Percentiles rank a stretch among this genome's conserved stretches.
phyloP scores from a whole-genome alignment of 2,113 vertebrate genomes.

The Scytalopus superciliaris region DNA sequence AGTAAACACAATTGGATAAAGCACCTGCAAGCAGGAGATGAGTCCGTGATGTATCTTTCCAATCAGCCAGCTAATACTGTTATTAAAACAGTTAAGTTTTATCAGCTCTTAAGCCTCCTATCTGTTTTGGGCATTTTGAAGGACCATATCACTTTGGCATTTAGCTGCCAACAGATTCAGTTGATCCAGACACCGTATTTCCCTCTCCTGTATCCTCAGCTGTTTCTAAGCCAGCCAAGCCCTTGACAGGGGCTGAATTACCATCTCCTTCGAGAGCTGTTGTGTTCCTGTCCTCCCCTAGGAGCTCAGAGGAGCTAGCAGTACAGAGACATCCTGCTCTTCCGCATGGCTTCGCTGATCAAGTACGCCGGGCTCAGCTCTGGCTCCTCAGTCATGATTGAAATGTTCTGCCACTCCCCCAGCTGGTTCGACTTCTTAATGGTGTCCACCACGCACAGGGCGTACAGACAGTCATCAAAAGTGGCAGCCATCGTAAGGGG shows the following conservation, averaged over 20 bases:
- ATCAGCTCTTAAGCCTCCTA: slow-evolving; percentile 31
- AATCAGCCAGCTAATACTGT: slow-evolving; percentile 43
- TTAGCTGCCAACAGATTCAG: background rate
- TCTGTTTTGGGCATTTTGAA: background rate
- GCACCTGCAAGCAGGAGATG: slow-evolving; percentile 49
- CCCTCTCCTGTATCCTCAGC: background rate
- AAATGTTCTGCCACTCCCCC: slow-evolving; percentile 98
- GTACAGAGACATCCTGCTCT: slow-evolving; percentile 95
- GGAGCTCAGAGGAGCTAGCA: slow-evolving; percentile 78
- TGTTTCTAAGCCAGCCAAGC: background rate
- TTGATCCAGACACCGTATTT: background rate
- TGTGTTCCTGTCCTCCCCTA: background rate
- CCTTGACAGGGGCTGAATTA: background rate
- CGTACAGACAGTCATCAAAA: slow-evolving; percentile 97
- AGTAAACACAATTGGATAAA: slow-evolving; percentile 59
- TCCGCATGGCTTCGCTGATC: slow-evolving; percentile 97
- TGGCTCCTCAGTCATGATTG: slow-evolving; percentile 94
- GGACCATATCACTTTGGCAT: background rate
- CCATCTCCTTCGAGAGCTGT: slow-evolving; percentile 28
- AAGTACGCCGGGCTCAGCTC: slow-evolving; percentile 94
- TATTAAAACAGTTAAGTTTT: slow-evolving; percentile 46
- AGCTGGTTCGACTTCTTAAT: slow-evolving; percentile 96
- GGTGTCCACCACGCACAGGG: slow-evolving; percentile 95
- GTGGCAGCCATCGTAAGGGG: slow-evolving; percentile 97
- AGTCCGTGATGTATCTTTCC: background rate